Conservation (phyloP, 2,797 vertebrate species). For the Oreortyx pictus region DNA sequence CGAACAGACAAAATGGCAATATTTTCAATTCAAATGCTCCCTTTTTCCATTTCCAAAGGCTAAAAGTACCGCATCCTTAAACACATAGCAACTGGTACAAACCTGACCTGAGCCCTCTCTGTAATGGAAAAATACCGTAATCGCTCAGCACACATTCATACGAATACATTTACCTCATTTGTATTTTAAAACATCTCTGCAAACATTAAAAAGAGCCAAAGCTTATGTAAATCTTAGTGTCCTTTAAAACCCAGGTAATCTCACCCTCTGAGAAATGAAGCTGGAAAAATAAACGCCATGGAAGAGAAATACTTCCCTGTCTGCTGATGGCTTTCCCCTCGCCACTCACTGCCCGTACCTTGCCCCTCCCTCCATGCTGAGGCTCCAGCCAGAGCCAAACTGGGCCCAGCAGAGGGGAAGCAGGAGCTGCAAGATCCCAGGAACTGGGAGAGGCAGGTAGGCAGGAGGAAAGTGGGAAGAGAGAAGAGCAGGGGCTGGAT, state of each 20-base stretch:
- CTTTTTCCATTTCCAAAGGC: background rate
- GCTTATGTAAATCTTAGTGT: background rate
- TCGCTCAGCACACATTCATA: background rate
- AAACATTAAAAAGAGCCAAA: background rate
- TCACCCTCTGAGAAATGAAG: background rate
- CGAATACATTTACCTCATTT: slow-evolving; percentile 13
- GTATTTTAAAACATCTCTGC: background rate
- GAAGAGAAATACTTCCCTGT: background rate
- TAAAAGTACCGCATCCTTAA: background rate
- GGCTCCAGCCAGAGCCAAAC: background rate
- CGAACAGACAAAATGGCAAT: background rate
- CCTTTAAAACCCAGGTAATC: background rate
- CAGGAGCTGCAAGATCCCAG: background rate
- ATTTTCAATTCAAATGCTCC: background rate
- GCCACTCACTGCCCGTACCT: background rate
- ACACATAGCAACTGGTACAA: background rate
- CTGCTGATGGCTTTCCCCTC: background rate
- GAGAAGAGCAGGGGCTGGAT: rapidly evolving
- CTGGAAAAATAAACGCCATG: background rate
- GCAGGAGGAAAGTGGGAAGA: background rate
- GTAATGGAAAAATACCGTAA: background rate
- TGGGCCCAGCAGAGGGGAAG: background rate
- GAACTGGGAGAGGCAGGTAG: background rate
- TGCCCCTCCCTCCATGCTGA: too few species aligned
- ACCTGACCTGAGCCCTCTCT: background rate